Base-by-base conservation (phyloP, 2,888 invertebrate species). In the Pseudococcus jackbeardsleyi region DNA sequence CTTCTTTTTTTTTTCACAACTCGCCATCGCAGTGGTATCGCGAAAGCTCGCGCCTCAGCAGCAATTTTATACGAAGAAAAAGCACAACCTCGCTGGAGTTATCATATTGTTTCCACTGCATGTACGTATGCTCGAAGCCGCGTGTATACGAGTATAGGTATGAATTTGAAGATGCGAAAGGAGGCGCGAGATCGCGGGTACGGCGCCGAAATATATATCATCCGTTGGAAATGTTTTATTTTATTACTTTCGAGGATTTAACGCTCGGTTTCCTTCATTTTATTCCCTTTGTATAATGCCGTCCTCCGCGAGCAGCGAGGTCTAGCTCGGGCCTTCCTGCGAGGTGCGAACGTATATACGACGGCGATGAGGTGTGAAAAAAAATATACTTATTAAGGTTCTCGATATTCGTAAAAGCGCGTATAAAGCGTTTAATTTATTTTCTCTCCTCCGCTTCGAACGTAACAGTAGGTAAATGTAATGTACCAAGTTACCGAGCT, bases 191-290 rank as follows among this genome's bases (percentile, higher is more conserved):
- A 17, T 12, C 17, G 54, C 15, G 54, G 12, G 17, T 54, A 15
- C 54, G 22, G 39, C 77, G 39, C 22, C 39, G 17, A 39, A 77
- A 77, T 77, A 77, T 77, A 77, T 39, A 77, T 77, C 77, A 77
- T 77, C 22, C 39, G 77, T 77, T 77, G 77, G 77, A 77, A 77
- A 77, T 77, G 77, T 77, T 77, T 77, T 39, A 77, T 77, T 77
- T 77, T 77, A 77, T 77, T 77, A 77, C 77, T 77, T 77, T 33
- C 15, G 17, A 39, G 77, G 77, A 77, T 77, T 77, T 77, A 77
- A 77, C 77, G 77, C 77, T 77, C 77, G 77, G 77, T 77, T 77
- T 77, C 64, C 64, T 64, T 64, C 64, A 64, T 64, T 64, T 64
- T 64, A 64, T 64, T 22, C 64, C 64, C 22, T 64, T 64, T 22